These are phyloP conservation scores for Lagria hirta DNA, from an alignment of 2,888 invertebrate species.

Conservation along the genomic window DNA sequence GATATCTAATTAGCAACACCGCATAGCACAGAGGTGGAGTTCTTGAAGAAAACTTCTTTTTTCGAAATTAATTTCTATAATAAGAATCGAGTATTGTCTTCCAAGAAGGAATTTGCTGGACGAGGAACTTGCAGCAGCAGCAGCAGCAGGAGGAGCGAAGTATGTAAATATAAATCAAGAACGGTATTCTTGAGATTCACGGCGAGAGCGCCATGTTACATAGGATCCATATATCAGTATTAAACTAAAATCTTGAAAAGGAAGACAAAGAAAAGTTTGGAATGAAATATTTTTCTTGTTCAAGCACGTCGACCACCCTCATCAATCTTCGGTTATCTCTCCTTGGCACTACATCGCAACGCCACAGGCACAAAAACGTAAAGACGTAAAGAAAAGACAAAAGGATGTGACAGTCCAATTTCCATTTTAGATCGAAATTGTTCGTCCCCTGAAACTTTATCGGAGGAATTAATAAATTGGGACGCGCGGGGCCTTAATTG, in stretches of 20 bases:
- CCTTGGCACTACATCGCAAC: conserved; percentile 47
- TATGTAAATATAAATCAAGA: no score
- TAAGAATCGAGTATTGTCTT: no score
- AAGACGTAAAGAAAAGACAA: conserved; percentile 48
- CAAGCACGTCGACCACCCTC: conserved; percentile 49
- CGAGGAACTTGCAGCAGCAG: no score
- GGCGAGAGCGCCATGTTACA: conserved; percentile 37
- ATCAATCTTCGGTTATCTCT: conserved; percentile 53
- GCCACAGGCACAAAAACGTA: conserved; percentile 48
- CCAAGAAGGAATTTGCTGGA: no score
- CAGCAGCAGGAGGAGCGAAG: no score
- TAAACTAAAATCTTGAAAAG: conserved; percentile 41
- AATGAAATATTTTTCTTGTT: conserved; percentile 51
- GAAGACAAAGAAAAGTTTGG: conserved; percentile 47
- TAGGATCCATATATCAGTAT: conserved; percentile 41
- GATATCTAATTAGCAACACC: conserved; percentile 50
- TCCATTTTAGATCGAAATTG: conserved; percentile 54
- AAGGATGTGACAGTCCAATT: conserved; percentile 55
- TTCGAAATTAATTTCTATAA: no score
- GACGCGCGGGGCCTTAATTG: conserved; percentile 39
- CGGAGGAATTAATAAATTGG: conserved; percentile 41
- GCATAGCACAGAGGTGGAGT: no score
- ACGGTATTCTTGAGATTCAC: no score
- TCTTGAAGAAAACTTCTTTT: no score
- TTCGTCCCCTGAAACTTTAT: conserved; percentile 43